phyloP scores from a whole-genome alignment of 2,113 vertebrate genomes.

The Laterallus jamaicensis region DNA sequence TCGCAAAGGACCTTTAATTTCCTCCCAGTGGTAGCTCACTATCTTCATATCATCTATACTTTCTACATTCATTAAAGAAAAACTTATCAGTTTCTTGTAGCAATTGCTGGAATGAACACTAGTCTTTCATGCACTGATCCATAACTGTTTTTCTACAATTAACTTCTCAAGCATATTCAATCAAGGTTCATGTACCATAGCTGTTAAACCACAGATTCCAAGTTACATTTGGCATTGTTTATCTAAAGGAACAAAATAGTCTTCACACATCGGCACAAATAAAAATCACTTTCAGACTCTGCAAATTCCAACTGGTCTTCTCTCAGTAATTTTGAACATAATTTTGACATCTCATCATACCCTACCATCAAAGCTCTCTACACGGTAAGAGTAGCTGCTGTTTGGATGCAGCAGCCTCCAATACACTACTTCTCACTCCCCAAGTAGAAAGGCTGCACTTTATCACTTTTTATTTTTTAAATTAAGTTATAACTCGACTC shows the following conservation, averaged over 20 bases:
- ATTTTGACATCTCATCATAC: background rate
- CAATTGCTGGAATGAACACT: background rate
- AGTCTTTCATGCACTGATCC: background rate
- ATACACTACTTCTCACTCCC: background rate
- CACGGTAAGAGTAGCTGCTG: background rate
- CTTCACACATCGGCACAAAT: background rate
- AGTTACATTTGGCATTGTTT: background rate
- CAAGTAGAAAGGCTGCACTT: background rate
- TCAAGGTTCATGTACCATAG: background rate
- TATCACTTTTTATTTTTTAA: background rate
- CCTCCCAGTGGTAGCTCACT: constrained; percentile 82
- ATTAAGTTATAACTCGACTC: background rate
- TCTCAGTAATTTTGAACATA: background rate
- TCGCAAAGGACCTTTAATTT: constrained; percentile 76
- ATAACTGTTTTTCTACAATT: background rate
- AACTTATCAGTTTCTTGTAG: background rate
- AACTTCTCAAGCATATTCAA: background rate
- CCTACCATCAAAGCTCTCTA: background rate
- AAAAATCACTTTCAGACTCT: background rate
- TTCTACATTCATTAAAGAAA: constrained; percentile 67
- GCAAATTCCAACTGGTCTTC: background rate
- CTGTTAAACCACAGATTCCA: background rate
- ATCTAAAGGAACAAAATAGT: background rate
- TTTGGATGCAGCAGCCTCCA: background rate
- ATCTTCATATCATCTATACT: constrained; percentile 79